Evolutionary conservation across 92 coral and sea anemone species (phyloP), one percentile per base, ranked within the genome.

Genomic region (Palythoa grandiflora): DNA sequence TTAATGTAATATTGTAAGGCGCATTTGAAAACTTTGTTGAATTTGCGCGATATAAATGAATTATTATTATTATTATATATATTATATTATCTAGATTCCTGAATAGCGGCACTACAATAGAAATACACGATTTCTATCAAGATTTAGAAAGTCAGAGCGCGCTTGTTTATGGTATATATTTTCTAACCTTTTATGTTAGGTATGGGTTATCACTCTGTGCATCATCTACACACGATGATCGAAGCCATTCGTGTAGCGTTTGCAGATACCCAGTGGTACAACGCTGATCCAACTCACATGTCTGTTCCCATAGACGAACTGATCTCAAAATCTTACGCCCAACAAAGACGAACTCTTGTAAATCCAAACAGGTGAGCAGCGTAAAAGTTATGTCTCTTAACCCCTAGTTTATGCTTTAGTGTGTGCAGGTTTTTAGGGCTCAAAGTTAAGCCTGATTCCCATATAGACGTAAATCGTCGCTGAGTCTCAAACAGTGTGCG

Each of bases 211-310:
- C 96, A 97, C 89, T 92, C 99, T 1, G 63, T 77, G 15, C 90
- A 92, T 60, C 93, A 97, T 86, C 91, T 97, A 16, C 99, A 97
- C 83, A 60, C 90, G 3, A 78, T 97, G 57, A 90, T 90, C 3
- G 99, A 95, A 73, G 98, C 98, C 7, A 52, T 95, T 53, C 86
- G 96, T 12, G 79, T 97, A 65, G 95, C 96, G 52, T 97, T 97
- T 91, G 95, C 98, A 12, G 99, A 97, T 88, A 83, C 97, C n/a
- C 78, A 79, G 47, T 94, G 98, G 98, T 97, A 93, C 78, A 91
- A 89, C 59, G 98, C 99, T 48, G 99, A 97, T 83, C 96, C 98
- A 3, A 75, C 89, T 9, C 95, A 94, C 86, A 90, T 89, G 36
- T 85, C 92, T 20, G 90, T 97, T 28, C 99, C 99, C 1, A 73